Evolutionary conservation across 2,888 invertebrate species (phyloP).

Genomic region (Caenorhabditis becei): DNA sequence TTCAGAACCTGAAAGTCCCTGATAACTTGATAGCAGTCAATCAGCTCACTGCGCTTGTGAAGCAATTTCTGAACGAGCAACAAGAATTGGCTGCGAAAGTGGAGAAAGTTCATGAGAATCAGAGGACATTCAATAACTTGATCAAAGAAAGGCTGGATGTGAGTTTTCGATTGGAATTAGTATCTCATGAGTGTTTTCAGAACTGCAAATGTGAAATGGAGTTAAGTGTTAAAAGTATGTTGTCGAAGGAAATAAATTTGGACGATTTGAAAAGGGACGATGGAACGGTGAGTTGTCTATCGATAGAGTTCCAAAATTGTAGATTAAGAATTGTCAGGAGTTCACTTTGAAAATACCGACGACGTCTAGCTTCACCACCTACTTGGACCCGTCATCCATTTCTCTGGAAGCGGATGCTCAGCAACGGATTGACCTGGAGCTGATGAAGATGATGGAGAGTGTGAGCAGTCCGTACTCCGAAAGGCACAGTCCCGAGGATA

Average conservation of each 20-base stretch:
- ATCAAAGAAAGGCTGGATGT: slow-evolving; percentile 20
- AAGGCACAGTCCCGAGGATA: not conserved
- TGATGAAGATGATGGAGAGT: slow-evolving; percentile 20
- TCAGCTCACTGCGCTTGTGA: slow-evolving; percentile 12
- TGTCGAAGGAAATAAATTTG: slow-evolving; percentile 14
- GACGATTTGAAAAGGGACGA: slow-evolving; percentile 9
- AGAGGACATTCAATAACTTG: slow-evolving; percentile 7
- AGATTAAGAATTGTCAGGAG: slow-evolving; percentile 1
- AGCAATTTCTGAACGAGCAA: slow-evolving; percentile 23
- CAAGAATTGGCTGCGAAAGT: slow-evolving; percentile 28
- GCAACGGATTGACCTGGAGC: slow-evolving; percentile 24
- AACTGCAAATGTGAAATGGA: slow-evolving; percentile 24
- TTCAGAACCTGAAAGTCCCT: slow-evolving; percentile 19
- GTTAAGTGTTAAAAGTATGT: slow-evolving; percentile 4
- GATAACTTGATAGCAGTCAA: slow-evolving; percentile 14
- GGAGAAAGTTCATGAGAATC: slow-evolving; percentile 11
- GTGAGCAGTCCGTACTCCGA: slow-evolving; percentile 10
- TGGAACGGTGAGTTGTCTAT: slow-evolving; percentile 13
- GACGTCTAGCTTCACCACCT: slow-evolving; percentile 3
- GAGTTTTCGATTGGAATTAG: not conserved
- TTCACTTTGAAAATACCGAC: slow-evolving; percentile 27
- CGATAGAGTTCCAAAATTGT: not conserved
- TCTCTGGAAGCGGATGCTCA: not conserved
- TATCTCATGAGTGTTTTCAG: not conserved
- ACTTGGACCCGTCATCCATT: not conserved